phyloP scores from a whole-genome alignment of 2,113 vertebrate species.

The Tragelaphus buxtoni region DNA sequence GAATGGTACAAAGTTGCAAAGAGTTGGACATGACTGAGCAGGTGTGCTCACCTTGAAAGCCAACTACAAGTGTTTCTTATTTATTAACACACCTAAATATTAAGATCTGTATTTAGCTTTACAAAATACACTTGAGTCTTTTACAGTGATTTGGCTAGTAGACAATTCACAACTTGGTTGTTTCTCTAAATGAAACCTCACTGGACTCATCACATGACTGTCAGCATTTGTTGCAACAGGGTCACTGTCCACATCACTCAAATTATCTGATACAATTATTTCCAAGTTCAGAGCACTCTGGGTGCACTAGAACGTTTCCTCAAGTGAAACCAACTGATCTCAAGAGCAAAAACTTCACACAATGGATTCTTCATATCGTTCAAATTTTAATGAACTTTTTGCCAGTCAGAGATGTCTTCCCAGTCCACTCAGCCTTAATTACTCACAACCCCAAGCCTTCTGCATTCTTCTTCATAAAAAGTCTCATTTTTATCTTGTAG shows the following conservation, averaged over 20 bases:
- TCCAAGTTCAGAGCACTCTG: neutral
- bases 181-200: neutral
- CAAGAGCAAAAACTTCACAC: neutral
- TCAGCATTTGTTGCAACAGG: neutral
- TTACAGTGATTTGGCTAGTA: neutral
- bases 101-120: neutral
- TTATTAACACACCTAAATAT: neutral
- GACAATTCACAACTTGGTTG: neutral
- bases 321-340: neutral
- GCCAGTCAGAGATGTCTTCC: neutral
- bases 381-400: neutral
- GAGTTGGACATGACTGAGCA: neutral
- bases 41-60: too few species aligned
- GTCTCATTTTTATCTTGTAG: neutral
- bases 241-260: neutral
- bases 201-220: neutral
- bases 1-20: neutral
- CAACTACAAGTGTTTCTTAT: neutral
- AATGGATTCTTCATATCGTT: neutral
- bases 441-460: accelerated
- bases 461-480: neutral
- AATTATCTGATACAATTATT: neutral
- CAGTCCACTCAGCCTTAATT: neutral
- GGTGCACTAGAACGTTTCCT: neutral
- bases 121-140: neutral